Base-by-base conservation (phyloP, 2,113 vertebrate species). In the Asarcornis scutulata region DNA sequence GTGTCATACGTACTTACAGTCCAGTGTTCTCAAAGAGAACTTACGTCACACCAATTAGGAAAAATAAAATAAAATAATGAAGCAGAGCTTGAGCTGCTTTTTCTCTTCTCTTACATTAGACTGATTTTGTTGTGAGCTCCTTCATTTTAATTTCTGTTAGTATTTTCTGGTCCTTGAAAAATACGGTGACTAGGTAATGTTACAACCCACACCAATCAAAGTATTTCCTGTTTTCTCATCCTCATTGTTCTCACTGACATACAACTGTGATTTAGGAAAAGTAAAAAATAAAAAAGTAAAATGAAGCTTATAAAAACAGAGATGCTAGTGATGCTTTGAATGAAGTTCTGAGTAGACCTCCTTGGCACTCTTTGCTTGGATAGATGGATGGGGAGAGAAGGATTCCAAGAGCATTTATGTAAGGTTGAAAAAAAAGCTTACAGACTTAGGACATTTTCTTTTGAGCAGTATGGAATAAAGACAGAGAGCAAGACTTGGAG, bases 181-280 rank as follows among this genome's bases (percentile, higher is more conserved):
- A 55, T 82, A 36, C 17, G 13, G 69, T 74, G 68, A 32, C 69
- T 71, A 32, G 25, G 17, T 93, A 60, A 62, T 0, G 0, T 82
- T 64, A 81, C 92, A 86, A 32, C 29, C 20, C 62, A 53, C 81
- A 78, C 81, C 40, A 92, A 4, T 86, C 17, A 20, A 94, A 83
- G 59, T 73, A 66, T 95, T 93, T 96, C 76, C 64, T 78, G 66
- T 91, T 89, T 81, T 56, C 56, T 95, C 16, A 63, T 91, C 80
- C 32, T 93, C 29, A 3, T 87, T 78, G 52, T 81, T 81, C 23
- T 75, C 7, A 3, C 25, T 84, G 84, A 86, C 0, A 0, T 78
- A 34, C 34, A 84, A 20, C 17, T 79, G 34, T 82, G 66, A 72
- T 82, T 90, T 78, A 78, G 69, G 17, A 84, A 69, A 44, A 80